Conservation (phyloP, 1,140 invertebrate genomes). For the Drosophila takahashii region DNA sequence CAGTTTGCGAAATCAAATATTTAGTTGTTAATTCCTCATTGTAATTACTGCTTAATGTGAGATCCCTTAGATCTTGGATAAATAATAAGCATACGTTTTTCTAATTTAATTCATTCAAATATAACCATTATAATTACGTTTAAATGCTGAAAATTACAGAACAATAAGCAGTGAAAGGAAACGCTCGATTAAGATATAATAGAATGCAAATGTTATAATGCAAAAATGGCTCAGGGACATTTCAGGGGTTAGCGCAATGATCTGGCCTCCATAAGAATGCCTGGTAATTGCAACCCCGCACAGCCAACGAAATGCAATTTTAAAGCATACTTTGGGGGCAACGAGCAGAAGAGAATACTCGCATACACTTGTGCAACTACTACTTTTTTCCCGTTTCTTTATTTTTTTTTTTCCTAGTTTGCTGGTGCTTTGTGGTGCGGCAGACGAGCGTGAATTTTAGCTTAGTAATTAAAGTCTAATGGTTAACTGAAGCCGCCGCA, state of each 20-base stretch:
- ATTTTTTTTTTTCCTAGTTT: slow-evolving; percentile 2
- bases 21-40: no score
- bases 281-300: slow-evolving; percentile 1
- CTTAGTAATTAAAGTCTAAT: slow-evolving; percentile 79
- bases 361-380: slow-evolving; percentile 25
- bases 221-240: slow-evolving; percentile 22
- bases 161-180: not conserved
- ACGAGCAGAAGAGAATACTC: slow-evolving; percentile 47
- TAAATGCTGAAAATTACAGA: not conserved
- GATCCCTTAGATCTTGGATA: no score
- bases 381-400: not conserved
- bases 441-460: slow-evolving; percentile 76
- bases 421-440: slow-evolving; percentile 51
- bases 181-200: not conserved
- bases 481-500: slow-evolving; percentile 74
- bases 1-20: no score
- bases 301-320: slow-evolving; percentile 47
- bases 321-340: slow-evolving; percentile 69
- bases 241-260: not conserved
- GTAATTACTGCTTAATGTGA: no score
- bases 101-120: no score
- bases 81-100: no score
- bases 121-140: no score
- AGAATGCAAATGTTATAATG: slow-evolving; percentile 11
- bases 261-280: slow-evolving; percentile 12